phyloP scores from a whole-genome alignment of 1,140 invertebrate species.

The Drosophila biarmipes region DNA sequence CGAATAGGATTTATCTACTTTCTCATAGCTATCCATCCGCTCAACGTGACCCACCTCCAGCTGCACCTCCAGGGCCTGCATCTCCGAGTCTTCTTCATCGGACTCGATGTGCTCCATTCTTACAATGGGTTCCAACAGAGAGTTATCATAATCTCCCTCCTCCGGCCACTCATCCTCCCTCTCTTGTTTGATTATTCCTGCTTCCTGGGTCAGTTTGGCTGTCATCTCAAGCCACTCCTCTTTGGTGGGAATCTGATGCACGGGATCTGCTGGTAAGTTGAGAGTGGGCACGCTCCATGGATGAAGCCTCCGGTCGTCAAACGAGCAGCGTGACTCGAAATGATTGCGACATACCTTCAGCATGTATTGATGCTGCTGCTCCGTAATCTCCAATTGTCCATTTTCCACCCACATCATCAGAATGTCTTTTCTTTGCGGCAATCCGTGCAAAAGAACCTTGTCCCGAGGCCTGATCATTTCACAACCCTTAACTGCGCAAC shows the following conservation, averaged over 20 bases:
- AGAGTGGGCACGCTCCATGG: conserved; percentile 68
- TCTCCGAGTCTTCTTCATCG: conserved; percentile 19
- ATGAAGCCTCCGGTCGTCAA: conserved; percentile 35
- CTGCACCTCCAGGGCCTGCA: conserved; percentile 52
- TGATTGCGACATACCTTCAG: conserved; percentile 63
- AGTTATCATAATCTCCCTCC: conserved; percentile 9
- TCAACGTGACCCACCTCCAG: conserved; percentile 70
- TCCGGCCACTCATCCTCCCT: background rate
- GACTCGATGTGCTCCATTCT: conserved; percentile 41
- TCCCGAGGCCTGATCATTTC: conserved; percentile 47
- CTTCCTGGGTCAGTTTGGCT: background rate
- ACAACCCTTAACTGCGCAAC: conserved; percentile 55
- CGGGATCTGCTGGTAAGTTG: conserved; percentile 33
- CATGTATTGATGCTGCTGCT: conserved; percentile 59
- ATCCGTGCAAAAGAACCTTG: conserved; percentile 40
- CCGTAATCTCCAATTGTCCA: conserved; percentile 42
- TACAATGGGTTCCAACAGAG: conserved; percentile 42
- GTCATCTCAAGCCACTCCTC: conserved; percentile 51
- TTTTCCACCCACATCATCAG: conserved; percentile 70
- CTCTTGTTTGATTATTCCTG: background rate
- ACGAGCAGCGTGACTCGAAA: conserved; percentile 57
- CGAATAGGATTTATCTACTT: conserved; percentile 42
- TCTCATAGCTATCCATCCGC: conserved; percentile 63
- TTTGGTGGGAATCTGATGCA: conserved; percentile 52
- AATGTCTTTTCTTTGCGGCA: conserved; percentile 55